Evolutionary conservation across 23 tunicate species (phyloP).

Genomic region (Botrylloides violaceus): DNA sequence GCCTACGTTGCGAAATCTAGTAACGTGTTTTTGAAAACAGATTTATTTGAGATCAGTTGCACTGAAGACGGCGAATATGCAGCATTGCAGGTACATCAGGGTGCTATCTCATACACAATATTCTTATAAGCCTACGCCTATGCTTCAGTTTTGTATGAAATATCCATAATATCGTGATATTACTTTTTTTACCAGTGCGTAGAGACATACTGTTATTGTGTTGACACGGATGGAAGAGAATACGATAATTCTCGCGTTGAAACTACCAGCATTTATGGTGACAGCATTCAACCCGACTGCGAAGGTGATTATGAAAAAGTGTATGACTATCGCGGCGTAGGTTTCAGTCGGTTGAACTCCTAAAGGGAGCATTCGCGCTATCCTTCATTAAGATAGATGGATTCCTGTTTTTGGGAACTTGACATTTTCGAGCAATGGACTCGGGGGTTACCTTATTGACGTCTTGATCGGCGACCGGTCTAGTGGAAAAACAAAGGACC

Average conservation of each 20-base stretch:
- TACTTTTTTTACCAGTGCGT: slow-evolving; percentile 11
- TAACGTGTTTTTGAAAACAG: slow-evolving; percentile 45
- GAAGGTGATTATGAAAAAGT: slow-evolving; percentile 15
- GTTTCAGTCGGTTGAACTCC: no score
- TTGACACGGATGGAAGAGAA: slow-evolving; percentile 53
- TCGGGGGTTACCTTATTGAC: no score
- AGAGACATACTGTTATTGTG: slow-evolving; percentile 53
- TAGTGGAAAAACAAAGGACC: no score
- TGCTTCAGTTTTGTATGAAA: no score
- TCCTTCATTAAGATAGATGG: no score
- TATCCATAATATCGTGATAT: neutral
- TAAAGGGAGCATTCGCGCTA: no score
- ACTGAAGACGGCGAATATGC: slow-evolving; percentile 48
- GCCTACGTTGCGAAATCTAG: slow-evolving; percentile 71
- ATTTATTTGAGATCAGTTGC: slow-evolving; percentile 52
- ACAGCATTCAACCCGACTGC: slow-evolving; percentile 21
- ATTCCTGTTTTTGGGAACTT: no score
- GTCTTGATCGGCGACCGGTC: no score
- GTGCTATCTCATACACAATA: no score
- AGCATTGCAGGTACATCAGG: slow-evolving; percentile 49
- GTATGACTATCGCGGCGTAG: no score
- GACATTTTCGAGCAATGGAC: no score
- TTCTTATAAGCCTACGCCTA: no score
- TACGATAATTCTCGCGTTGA: slow-evolving; percentile 38
- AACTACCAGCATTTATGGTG: slow-evolving; percentile 16